phyloP scores from a whole-genome alignment of 2,888 invertebrate genomes.

The Buathra laborator region DNA sequence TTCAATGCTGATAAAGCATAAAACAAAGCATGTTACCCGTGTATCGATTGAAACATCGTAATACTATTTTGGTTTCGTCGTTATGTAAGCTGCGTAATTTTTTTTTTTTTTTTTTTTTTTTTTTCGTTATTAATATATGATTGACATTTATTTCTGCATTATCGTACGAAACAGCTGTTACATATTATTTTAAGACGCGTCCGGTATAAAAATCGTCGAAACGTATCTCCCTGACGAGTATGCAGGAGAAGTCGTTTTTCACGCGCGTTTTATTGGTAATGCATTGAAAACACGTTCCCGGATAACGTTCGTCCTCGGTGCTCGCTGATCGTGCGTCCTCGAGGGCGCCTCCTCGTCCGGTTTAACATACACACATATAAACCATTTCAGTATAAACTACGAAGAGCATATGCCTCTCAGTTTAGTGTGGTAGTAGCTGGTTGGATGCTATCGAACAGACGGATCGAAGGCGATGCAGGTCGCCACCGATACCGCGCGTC shows the following conservation, averaged over 20 bases:
- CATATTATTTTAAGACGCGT: background rate
- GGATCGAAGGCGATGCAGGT: slow-evolving; percentile 80
- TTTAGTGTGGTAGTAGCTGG: background rate
- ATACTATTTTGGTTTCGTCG: slow-evolving; percentile 2
- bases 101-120: background rate
- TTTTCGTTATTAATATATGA: background rate
- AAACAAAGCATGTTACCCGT: background rate
- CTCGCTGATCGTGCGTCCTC: slow-evolving; percentile 48
- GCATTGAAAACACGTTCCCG: slow-evolving; percentile 10
- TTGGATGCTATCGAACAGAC: slow-evolving; percentile 65
- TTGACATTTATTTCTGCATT: background rate
- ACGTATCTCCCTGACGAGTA: background rate
- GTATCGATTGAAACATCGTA: background rate
- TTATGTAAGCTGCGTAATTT: background rate
- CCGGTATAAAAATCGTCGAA: background rate
- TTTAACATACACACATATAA: slow-evolving; percentile 15
- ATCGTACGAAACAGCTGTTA: background rate
- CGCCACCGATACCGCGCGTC: slow-evolving; percentile 62
- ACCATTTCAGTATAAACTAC: background rate
- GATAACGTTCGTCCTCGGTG: slow-evolving; percentile 52
- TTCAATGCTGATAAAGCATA: background rate
- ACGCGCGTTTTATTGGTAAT: background rate
- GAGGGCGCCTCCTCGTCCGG: slow-evolving; percentile 60
- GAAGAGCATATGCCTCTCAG: slow-evolving; percentile 18
- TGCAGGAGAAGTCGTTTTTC: background rate